A percentile compares a stretch with the other conserved stretches of the same genome.
These are phyloP conservation scores for Lepidochitona cinerea DNA, from an alignment of 2,888 invertebrate species.

Conservation along the genomic window DNA sequence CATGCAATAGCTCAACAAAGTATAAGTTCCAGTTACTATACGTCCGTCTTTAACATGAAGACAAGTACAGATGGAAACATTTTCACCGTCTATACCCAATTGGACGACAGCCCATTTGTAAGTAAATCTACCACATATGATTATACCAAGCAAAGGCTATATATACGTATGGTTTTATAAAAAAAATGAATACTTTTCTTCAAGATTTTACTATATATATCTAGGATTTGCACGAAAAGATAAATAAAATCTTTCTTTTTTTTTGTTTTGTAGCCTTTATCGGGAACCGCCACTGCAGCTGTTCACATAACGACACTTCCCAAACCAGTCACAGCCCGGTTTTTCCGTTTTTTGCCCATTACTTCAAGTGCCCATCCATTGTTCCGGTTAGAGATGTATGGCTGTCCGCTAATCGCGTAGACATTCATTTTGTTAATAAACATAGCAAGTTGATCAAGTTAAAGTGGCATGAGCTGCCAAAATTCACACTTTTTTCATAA, in stretches of 20 bases:
- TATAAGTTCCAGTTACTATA: slow-evolving; percentile 32
- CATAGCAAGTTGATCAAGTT: too few species aligned
- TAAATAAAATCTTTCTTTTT: neutral
- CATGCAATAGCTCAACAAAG: slow-evolving; percentile 37
- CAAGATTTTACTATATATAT: too few species aligned
- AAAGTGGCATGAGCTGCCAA: too few species aligned
- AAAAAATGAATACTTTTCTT: too few species aligned
- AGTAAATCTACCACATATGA: too few species aligned
- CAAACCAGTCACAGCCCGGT: slow-evolving; percentile 28
- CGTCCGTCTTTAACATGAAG: slow-evolving; percentile 30
- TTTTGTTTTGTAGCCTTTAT: slow-evolving; percentile 26
- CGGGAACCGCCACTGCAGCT: slow-evolving; percentile 31
- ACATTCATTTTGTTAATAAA: too few species aligned
- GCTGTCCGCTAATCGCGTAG: slow-evolving; percentile 19
- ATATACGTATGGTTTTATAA: too few species aligned
- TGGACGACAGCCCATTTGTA: neutral
- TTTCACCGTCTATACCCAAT: slow-evolving; percentile 25
- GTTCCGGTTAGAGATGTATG: slow-evolving; percentile 39
- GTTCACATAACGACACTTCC: slow-evolving; percentile 26
- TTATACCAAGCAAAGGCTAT: too few species aligned
- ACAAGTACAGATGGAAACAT: slow-evolving; percentile 39
- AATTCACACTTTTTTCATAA: too few species aligned
- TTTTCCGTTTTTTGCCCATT: slow-evolving; percentile 38
- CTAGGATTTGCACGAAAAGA: too few species aligned
- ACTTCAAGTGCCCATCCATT: slow-evolving; percentile 38